Conservation (phyloP, 2,888 invertebrate genomes). For the Portevinia maculata region DNA sequence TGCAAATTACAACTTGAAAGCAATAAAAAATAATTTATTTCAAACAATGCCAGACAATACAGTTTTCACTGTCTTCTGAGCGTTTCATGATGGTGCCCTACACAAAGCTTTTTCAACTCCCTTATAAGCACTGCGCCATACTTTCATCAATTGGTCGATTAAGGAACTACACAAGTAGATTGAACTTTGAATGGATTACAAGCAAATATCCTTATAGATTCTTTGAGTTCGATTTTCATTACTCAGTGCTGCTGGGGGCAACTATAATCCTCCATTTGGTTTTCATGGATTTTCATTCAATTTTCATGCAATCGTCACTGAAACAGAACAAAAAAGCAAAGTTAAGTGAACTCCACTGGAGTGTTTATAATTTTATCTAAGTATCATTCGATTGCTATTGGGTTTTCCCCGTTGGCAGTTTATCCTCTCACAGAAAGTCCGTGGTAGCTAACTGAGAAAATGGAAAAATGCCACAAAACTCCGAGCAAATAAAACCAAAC, state of each 20-base stretch:
- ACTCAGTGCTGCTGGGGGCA: not conserved
- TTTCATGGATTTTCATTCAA: no score
- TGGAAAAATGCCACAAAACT: conserved; percentile 43
- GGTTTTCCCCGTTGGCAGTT: not conserved
- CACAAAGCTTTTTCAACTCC: no score
- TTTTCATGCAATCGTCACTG: not conserved
- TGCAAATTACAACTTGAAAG: not conserved
- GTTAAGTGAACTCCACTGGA: conserved; percentile 36
- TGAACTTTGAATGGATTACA: no score
- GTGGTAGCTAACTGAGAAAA: not conserved
- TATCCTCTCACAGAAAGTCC: not conserved
- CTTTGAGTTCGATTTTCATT: not conserved
- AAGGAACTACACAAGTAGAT: no score
- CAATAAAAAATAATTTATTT: conserved; percentile 20
- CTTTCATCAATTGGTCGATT: no score
- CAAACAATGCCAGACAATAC: no score
- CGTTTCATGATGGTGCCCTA: no score
- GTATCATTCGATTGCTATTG: conserved; percentile 25
- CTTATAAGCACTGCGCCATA: no score
- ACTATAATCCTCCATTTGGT: no score
- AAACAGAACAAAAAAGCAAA: conserved; percentile 2
- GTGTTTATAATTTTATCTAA: conserved; percentile 61
- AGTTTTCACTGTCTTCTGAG: not conserved
- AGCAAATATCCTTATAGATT: no score
- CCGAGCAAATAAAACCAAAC: conserved; percentile 35